These are phyloP conservation scores for Psephotus haematonotus DNA, from an alignment of 2,113 vertebrate species.

Conservation along the genomic window DNA sequence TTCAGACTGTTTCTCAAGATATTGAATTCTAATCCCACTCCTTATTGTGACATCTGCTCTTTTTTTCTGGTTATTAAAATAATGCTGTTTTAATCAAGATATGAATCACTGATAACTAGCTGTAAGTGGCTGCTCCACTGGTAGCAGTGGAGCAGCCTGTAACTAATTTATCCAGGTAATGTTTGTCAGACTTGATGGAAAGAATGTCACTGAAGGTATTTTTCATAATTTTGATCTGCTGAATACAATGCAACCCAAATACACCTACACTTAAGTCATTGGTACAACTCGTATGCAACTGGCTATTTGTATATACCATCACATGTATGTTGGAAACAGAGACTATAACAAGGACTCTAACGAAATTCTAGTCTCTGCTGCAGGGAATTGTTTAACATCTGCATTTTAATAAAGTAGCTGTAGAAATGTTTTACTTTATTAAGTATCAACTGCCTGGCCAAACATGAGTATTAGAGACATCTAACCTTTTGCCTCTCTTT, in stretches of 20 bases:
- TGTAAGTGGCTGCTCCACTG: not conserved
- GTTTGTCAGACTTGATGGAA: not conserved
- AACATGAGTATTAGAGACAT: not conserved
- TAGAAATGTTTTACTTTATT: not conserved
- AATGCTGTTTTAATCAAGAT: not conserved
- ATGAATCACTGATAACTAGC: not conserved
- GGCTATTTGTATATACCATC: not conserved
- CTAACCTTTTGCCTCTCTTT: not conserved
- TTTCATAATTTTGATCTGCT: not conserved
- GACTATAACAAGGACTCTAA: not conserved
- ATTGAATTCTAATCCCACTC: not conserved
- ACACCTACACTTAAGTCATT: not conserved
- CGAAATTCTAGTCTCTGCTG: not conserved
- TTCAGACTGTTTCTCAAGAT: not conserved
- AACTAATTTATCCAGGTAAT: not conserved
- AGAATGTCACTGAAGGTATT: not conserved
- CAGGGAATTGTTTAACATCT: not conserved
- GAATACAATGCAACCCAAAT: not conserved
- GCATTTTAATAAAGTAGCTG: not conserved
- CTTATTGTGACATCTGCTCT: not conserved
- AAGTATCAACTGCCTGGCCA: not conserved
- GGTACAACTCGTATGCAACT: not conserved
- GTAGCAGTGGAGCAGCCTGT: not conserved
- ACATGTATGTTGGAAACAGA: not conserved
- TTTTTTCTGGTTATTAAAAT: not conserved